These are phyloP conservation scores for Noturus placidus DNA, from an alignment of 2,113 vertebrate species.

Conservation along the genomic window DNA sequence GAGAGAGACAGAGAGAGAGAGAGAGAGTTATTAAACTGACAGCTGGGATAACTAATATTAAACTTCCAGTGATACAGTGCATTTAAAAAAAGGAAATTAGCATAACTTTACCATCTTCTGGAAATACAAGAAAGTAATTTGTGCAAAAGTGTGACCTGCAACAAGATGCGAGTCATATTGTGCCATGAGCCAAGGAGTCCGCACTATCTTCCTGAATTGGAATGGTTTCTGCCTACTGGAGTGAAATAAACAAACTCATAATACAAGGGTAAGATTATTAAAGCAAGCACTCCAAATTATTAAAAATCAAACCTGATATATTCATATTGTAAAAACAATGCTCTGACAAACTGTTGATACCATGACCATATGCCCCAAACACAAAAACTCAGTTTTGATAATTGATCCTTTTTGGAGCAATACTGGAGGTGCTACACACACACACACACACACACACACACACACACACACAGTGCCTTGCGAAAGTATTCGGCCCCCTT, in stretches of 20 bases:
- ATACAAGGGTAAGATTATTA: background rate
- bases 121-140: background rate
- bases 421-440: too few relatives aligned
- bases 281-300: background rate
- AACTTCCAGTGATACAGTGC: background rate
- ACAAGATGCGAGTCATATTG: background rate
- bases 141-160: background rate
- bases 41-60: background rate
- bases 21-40: background rate
- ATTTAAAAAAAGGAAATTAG: background rate
- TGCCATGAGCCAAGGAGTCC: background rate
- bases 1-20: background rate
- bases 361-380: background rate
- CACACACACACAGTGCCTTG: too few relatives aligned
- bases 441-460: too few relatives aligned
- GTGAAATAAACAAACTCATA: constrained; percentile 22
- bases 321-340: background rate
- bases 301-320: background rate
- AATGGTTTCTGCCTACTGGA: constrained; percentile 15
- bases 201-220: background rate
- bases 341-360: background rate
- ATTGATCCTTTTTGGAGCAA: background rate
- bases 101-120: background rate
- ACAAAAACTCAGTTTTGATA: background rate
- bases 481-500: too few relatives aligned